phyloP scores from a whole-genome alignment of 2,113 vertebrate species.

The rat (Rattus norvegicus) region DNA sequence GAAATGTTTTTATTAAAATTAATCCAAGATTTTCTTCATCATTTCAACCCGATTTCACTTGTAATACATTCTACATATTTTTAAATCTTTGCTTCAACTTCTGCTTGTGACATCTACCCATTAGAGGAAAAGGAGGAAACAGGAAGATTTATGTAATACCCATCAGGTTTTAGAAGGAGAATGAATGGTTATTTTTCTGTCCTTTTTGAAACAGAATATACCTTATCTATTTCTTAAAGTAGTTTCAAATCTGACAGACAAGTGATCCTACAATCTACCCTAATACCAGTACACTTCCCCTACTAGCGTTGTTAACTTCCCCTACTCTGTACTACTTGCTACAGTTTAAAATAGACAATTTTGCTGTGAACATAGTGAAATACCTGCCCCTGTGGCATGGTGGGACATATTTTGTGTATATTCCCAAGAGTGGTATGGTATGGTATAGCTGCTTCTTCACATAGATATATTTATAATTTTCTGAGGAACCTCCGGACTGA shows the following conservation, averaged over 20 bases:
- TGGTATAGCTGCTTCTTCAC: too few relatives aligned
- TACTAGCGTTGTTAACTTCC: background rate
- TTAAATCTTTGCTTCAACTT: background rate
- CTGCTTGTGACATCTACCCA: background rate
- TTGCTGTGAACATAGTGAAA: too few relatives aligned
- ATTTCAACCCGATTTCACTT: background rate
- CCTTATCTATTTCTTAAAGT: background rate
- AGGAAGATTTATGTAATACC: background rate
- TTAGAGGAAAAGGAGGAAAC: background rate
- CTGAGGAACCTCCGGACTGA: too few relatives aligned
- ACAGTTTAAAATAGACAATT: background rate
- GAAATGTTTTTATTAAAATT: conserved; percentile 41
- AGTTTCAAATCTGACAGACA: background rate
- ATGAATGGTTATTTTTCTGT: background rate
- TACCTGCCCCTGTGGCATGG: too few relatives aligned
- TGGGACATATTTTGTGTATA: too few relatives aligned
- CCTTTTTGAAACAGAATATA: background rate
- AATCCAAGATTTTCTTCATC: background rate
- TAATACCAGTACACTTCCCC: background rate
- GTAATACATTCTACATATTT: background rate
- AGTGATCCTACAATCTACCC: background rate
- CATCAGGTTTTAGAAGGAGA: background rate
- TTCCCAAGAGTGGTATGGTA: too few relatives aligned
- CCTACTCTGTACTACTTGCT: background rate
- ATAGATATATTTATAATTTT: too few relatives aligned